phyloP scores from a whole-genome alignment of 2,888 invertebrate species.

The Dynastes grantii region DNA sequence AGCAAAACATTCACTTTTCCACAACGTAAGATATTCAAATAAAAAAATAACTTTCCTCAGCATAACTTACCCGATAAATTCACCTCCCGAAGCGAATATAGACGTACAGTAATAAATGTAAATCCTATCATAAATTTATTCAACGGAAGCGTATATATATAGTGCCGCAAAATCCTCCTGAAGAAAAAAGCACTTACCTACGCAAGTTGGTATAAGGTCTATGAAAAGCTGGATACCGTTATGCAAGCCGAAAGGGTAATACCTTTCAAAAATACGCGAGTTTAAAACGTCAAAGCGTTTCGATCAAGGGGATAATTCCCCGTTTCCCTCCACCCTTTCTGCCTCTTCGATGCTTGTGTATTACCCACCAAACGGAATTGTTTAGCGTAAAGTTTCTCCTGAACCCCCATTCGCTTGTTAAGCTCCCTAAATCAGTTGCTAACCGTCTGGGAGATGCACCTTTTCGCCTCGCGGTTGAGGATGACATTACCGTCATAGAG shows the following conservation, averaged over 20 bases:
- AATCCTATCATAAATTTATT: conserved; percentile 15
- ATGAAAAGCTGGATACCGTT: too few relatives aligned
- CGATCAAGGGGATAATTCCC: too few relatives aligned
- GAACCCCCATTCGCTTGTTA: too few relatives aligned
- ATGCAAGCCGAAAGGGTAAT: neutral
- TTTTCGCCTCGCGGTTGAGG: too few relatives aligned
- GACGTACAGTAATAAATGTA: conserved; percentile 8
- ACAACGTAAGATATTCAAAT: neutral
- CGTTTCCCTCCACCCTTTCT: too few relatives aligned
- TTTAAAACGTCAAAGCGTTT: neutral
- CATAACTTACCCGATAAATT: conserved; percentile 9
- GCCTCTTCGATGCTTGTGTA: too few relatives aligned
- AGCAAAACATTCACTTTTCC: too few relatives aligned
- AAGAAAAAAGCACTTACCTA: neutral
- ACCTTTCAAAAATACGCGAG: neutral
- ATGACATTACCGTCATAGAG: neutral
- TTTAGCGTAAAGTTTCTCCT: too few relatives aligned
- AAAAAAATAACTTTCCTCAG: neutral
- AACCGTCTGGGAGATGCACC: too few relatives aligned
- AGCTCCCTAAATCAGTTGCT: too few relatives aligned
- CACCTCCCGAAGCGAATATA: neutral
- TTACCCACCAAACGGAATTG: too few relatives aligned
- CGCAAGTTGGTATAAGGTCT: too few relatives aligned
- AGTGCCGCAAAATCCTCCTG: neutral
- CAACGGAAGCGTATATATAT: neutral